Conservation (phyloP, 2,888 invertebrate genomes). For the Liopterus haemorrhoidalis region DNA sequence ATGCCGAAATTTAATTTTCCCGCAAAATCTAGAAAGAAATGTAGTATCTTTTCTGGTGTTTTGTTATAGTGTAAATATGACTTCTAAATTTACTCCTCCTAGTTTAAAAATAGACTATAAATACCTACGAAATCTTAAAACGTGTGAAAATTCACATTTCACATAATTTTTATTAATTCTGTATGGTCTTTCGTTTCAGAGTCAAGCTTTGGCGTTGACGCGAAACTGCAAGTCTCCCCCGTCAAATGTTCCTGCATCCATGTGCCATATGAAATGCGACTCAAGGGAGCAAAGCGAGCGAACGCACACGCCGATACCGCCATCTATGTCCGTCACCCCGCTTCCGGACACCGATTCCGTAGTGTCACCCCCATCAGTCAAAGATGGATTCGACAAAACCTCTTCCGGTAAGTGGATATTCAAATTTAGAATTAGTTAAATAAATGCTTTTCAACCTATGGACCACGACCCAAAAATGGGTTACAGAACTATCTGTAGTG, state of each 20-base stretch:
- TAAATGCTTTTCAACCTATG: neutral
- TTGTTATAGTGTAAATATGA: too few relatives aligned
- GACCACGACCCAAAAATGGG: too few relatives aligned
- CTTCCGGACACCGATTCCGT: constrained; percentile 43
- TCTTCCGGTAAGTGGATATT: constrained; percentile 53
- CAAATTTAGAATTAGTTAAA: too few relatives aligned
- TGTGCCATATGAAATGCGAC: constrained; percentile 46
- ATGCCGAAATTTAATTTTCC: too few relatives aligned
- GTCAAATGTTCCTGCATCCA: constrained; percentile 38
- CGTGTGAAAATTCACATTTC: too few relatives aligned
- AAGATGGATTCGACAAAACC: constrained; percentile 62
- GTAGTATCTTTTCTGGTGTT: too few relatives aligned
- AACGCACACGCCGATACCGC: constrained; percentile 45
- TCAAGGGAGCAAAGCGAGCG: constrained; percentile 39
- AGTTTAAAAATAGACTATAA: too few relatives aligned
- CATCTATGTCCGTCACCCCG: constrained; percentile 37
- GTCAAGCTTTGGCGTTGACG: constrained; percentile 61
- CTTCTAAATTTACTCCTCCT: too few relatives aligned
- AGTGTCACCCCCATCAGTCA: constrained; percentile 54
- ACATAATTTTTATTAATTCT: too few relatives aligned
- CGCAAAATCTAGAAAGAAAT: too few relatives aligned
- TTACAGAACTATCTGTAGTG: too few relatives aligned
- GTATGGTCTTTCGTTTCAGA: constrained; percentile 50
- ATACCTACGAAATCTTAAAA: too few relatives aligned
- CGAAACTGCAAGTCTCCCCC: constrained; percentile 47